A percentile compares a stretch with the other conserved stretches of the same genome.
These are phyloP conservation scores for Anthoscopus minutus DNA, from an alignment of 2,113 vertebrate species.

Conservation along the genomic window DNA sequence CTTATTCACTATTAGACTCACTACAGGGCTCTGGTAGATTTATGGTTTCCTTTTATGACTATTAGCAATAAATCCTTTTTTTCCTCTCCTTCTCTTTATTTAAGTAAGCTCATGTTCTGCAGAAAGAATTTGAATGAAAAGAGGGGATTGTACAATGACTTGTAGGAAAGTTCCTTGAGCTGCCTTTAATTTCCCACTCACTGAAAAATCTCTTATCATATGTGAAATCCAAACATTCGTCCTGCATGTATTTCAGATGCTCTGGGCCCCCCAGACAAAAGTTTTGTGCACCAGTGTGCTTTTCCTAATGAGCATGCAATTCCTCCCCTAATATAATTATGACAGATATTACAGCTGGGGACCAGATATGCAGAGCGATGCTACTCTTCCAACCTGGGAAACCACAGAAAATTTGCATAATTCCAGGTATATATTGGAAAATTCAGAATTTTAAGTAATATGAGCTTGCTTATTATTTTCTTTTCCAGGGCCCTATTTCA, in stretches of 20 bases:
- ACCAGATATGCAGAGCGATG: not conserved
- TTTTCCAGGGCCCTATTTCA: not conserved
- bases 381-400: not conserved
- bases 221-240: not conserved
- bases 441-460: constrained; percentile 1
- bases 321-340: not conserved
- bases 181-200: not conserved
- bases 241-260: not conserved
- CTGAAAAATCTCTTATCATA: not conserved
- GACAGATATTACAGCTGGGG: not conserved
- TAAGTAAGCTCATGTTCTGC: not conserved
- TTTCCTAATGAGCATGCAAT: not conserved
- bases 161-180: not conserved
- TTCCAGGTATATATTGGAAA: not conserved
- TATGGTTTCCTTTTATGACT: constrained; percentile 32
- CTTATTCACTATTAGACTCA: not conserved
- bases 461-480: not conserved
- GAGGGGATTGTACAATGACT: not conserved
- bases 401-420: not conserved
- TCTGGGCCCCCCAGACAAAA: not conserved
- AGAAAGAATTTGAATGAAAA: not conserved
- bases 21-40: not conserved
- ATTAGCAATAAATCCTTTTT: constrained; percentile 11
- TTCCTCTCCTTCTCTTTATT: not conserved
- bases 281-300: not conserved